These are phyloP conservation scores for Arenaria interpres DNA, from an alignment of 2,113 vertebrate genomes.

Conservation along the genomic window DNA sequence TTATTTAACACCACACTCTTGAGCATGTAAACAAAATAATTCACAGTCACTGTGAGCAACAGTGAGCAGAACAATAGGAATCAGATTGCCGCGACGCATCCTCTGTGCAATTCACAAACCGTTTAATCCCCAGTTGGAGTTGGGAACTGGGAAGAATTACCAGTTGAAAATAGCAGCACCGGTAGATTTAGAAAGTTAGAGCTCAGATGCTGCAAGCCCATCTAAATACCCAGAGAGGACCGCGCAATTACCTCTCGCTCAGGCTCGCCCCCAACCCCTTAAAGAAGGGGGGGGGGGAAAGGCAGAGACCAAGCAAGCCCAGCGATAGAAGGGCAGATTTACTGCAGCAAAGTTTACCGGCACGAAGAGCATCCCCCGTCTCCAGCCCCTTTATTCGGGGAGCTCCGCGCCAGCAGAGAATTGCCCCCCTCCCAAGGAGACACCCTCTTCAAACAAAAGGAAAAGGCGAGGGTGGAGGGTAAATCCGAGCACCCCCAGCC, in stretches of 20 bases:
- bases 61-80: not conserved
- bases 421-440: rapidly evolving
- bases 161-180: not conserved
- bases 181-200: constrained; percentile 30
- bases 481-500: not conserved
- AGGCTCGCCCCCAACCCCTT: not conserved
- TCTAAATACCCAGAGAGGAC: not conserved
- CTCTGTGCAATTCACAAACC: not conserved
- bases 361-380: not conserved
- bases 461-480: not conserved
- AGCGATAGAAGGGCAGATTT: not conserved
- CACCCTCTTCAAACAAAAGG: not conserved
- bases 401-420: not conserved
- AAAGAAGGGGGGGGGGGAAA: not conserved
- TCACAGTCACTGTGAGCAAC: not conserved
- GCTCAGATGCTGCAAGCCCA: not conserved
- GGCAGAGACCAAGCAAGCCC: not conserved
- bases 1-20: not conserved
- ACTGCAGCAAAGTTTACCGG: constrained; percentile 41
- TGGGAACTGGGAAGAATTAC: not conserved
- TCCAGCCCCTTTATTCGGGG: not conserved
- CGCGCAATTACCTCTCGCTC: not conserved
- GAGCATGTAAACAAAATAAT: constrained; percentile 15
- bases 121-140: not conserved
- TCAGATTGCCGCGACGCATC: not conserved